Evolutionary conservation across 2,797 vertebrate genomes (phyloP).

Genomic region (Miichthys miiuy): DNA sequence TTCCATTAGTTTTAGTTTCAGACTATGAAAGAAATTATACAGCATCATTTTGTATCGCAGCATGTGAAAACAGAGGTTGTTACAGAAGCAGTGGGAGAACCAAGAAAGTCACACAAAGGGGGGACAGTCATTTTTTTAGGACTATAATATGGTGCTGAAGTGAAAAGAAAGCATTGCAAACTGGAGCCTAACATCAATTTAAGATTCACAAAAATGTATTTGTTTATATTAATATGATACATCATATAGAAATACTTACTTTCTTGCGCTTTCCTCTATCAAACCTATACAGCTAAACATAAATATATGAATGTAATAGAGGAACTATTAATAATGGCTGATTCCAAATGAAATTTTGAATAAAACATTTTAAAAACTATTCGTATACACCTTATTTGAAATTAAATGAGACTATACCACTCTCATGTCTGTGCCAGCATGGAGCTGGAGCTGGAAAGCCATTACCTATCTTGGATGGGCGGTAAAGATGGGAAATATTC

Average conservation of each 20-base stretch:
- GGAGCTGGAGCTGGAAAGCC: neutral
- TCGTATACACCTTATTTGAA: too few relatives aligned
- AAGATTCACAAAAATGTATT: neutral
- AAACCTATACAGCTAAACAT: neutral
- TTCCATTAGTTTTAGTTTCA: conserved; percentile 64
- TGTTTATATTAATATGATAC: neutral
- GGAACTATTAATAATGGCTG: too few relatives aligned
- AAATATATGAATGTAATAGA: neutral
- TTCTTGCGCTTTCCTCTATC: neutral
- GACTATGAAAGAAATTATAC: conserved; percentile 58
- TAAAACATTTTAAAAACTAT: too few relatives aligned
- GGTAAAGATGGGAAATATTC: neutral
- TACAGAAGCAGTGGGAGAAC: neutral
- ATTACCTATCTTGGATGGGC: neutral
- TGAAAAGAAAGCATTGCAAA: neutral
- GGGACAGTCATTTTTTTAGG: neutral
- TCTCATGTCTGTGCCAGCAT: neutral
- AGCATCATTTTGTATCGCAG: conserved; percentile 37
- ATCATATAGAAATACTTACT: neutral
- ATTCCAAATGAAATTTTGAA: too few relatives aligned
- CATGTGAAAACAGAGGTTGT: conserved; percentile 17
- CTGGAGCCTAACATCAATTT: too few relatives aligned
- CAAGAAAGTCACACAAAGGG: neutral
- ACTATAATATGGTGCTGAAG: neutral
- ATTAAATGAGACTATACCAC: neutral